A percentile compares a stretch with the other conserved stretches of the same genome.
Conservation (phyloP, 30 jellyfish, hydroid and myxozoan genomes). For the Turritopsis dohrnii region DNA sequence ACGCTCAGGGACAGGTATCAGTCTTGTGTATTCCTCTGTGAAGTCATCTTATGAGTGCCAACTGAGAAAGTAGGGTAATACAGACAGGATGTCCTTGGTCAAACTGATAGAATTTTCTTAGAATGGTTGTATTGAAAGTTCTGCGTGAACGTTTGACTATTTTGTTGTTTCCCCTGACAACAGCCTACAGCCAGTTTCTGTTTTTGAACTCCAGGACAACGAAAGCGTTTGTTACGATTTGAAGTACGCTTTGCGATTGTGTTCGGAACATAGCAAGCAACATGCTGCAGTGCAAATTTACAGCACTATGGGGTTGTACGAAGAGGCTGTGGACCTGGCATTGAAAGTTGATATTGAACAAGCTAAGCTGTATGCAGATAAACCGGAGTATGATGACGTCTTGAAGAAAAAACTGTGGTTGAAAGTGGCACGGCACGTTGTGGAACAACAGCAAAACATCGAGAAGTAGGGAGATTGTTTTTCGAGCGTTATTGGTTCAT, state of each 20-base stretch:
- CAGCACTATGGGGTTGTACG: conserved; percentile 79
- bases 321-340: conserved; percentile 96
- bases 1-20: conserved; percentile 87
- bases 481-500: background rate
- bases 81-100: background rate
- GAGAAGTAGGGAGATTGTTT: conserved; percentile 42
- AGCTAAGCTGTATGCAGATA: conserved; percentile 89
- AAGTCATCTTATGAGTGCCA: too few species aligned
- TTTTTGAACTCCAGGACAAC: conserved; percentile 36
- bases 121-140: too few species aligned
- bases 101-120: too few species aligned
- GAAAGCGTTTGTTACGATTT: conserved; percentile 66
- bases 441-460: conserved; percentile 74
- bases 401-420: conserved; percentile 79
- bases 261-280: conserved; percentile 70
- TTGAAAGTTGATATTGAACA: conserved; percentile 82
- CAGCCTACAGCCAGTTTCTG: background rate
- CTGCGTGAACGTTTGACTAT: background rate
- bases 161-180: background rate
- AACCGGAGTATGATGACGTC: conserved; percentile 86
- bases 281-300: conserved; percentile 78
- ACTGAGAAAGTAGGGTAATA: background rate
- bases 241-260: conserved; percentile 80
- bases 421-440: conserved; percentile 91
- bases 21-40: too few species aligned